Base-by-base conservation (phyloP, 37 sponge, comb jelly and placozoan species). In the Crambe crambe region DNA sequence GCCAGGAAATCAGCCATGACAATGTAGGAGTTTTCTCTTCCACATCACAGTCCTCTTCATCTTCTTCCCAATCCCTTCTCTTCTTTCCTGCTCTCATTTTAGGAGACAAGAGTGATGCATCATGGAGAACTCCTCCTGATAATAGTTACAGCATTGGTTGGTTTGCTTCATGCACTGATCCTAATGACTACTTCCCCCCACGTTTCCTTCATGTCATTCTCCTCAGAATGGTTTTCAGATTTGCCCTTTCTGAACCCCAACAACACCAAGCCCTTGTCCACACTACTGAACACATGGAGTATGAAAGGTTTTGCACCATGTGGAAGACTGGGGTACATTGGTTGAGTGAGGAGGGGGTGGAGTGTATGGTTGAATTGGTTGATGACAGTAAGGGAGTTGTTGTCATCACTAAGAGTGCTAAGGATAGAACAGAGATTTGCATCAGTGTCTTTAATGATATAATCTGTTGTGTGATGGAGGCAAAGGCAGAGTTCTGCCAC, bases 121-220 rank as follows among this genome's bases (percentile, higher is more conserved):
- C 43, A 5, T 74, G 65, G 68, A 12, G 21, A 37, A 70, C 25
- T 10, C 20, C 31, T 59, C 66, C 22, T n/a, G 62, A 37, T 25
- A 38, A 35, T 43, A 18, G 42, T 22, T 83, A 40, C 40, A 30
- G 31, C 20, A 42, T 59, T 20, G 83, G 83, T 23, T 83, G 83
- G 83, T 83, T 43, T 41, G 15, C 68, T 29, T 6, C 42, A 37
- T 73, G 74, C n/a, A 74, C 10, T 17, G 66, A 60, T 42, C 17
- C 73, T 10, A 41, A 32, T 61, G 59, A 73, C 32, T 74, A 31
- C 65, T 65, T 83, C 30, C 75, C 74, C 18, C 54, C 83, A 42
- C 74, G 83, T 64, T 83, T 83, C 63, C 47, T 74, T 2, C 75
- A 74, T 62, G 62, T 74, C 35, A 51, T 83, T 12, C 58, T 83